Evolutionary conservation across 1,140 invertebrate species (phyloP).

Genomic region (Drosophila pseudoananassae): DNA sequence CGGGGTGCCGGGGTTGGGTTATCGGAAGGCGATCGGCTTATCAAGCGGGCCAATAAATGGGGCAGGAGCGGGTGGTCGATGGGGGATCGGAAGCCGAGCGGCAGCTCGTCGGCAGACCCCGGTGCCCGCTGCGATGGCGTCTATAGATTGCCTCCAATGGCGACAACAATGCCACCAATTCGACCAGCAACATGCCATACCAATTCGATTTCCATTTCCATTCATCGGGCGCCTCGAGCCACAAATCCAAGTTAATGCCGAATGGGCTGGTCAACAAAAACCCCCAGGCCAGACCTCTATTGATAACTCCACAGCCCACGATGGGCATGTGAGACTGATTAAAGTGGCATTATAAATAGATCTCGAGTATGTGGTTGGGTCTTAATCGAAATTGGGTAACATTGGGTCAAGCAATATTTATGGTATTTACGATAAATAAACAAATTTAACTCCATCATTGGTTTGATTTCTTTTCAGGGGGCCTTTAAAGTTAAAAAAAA

Average conservation of each 20-base stretch:
- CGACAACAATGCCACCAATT: conserved; percentile 71
- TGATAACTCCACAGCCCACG: conserved; percentile 24
- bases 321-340: conserved; percentile 47
- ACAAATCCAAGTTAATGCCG: conserved; percentile 79
- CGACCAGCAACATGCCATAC: conserved; percentile 51
- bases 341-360: conserved; percentile 48
- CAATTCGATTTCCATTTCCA: conserved; percentile 22
- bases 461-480: conserved; percentile 24
- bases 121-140: conserved; percentile 60
- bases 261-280: conserved; percentile 75
- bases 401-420: conserved; percentile 39
- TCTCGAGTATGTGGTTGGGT: conserved; percentile 47
- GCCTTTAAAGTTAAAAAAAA: too few relatives aligned
- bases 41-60: conserved; percentile 61
- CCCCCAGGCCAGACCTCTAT: conserved; percentile 17
- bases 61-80: conserved; percentile 35
- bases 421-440: conserved; percentile 46
- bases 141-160: conserved; percentile 76
- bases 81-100: conserved; percentile 59
- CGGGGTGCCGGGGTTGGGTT: conserved; percentile 22
- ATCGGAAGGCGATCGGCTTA: conserved; percentile 52
- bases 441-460: conserved; percentile 2
- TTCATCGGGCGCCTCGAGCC: conserved; percentile 49
- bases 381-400: conserved; percentile 41
- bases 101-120: conserved; percentile 44